Evolutionary conservation across 1,140 invertebrate species (phyloP), one percentile per base, ranked within the genome.

Genomic region (Dufourea novaeangliae): DNA sequence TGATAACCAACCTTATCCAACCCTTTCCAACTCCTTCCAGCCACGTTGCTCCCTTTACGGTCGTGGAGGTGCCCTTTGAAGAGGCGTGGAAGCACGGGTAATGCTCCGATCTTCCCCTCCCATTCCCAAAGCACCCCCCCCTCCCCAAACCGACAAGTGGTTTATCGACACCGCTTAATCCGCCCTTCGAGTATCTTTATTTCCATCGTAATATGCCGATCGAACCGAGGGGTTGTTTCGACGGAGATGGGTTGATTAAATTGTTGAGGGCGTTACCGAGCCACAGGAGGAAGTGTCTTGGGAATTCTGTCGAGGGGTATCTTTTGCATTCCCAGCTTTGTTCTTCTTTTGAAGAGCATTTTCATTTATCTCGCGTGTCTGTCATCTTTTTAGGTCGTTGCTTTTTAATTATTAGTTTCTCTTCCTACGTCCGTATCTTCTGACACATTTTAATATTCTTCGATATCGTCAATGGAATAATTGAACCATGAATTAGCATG

Each of bases 141-240:
- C 11, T 14, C 10, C 8, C 12, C 54, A 32, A 25, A 10, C 32
- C 67, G 32, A 27, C 20, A 39, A 71, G 27, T 44, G 54, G 68
- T 57, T 71, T 61, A 61, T 71, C 54, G n/a, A 17, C 25, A 10
- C 11, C 22, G 37, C 27, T 71, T 61, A 46, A 71, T 71, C 69
- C 69, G 0, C 54, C 12, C n/a, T 61, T 17, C 12, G 20, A 6
- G n/a, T 44, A 44, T 61, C 68, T 71, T 71, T 61, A 61, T 46
- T 71, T 70, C 52, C 52, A 56, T 70, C 52, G 37, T 22, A 14
- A 25, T 29, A 39, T 59, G 2, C 32, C 57, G 32, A 61, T 71
- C 69, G n/a, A 46, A 32, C 22, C 11, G 52, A 56, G 17, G 20
- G 25, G 20, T 2, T 2, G 22, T n/a, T 12, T 29, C n/a, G n/a